Conservation (phyloP, 1,140 invertebrate genomes). For the Rhopalosiphum maidis region DNA sequence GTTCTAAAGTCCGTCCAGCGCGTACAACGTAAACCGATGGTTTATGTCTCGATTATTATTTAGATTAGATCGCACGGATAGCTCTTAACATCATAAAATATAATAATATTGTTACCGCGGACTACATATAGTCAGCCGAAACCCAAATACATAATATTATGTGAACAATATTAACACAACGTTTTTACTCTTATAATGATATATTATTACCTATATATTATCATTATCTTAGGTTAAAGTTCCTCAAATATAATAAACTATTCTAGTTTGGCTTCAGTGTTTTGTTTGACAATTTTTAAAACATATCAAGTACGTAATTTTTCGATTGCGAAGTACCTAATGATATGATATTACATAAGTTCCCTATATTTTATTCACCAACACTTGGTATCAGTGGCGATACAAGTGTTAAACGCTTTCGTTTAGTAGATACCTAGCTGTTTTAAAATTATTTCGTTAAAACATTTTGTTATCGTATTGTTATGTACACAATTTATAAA, state of each 20-base stretch:
- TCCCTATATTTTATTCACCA: not conserved
- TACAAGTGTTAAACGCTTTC: not conserved
- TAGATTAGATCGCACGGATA: not conserved
- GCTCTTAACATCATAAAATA: not conserved
- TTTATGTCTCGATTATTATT: not conserved
- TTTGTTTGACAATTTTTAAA: not conserved
- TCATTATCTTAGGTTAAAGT: not conserved
- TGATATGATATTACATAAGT: not conserved
- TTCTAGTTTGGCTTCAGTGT: not conserved
- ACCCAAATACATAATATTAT: not conserved
- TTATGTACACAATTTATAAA: not conserved
- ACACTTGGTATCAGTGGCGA: not conserved
- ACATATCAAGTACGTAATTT: not conserved
- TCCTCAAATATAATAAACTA: not conserved
- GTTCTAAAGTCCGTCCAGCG: slow-evolving; percentile 38
- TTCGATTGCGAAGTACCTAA: not conserved
- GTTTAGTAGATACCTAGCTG: not conserved
- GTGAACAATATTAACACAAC: not conserved
- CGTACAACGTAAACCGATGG: not conserved
- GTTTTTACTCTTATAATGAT: not conserved
- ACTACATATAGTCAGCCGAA: not conserved
- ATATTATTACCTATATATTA: not conserved
- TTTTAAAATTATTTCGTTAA: not conserved
- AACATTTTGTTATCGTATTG: not conserved
- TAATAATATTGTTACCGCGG: not conserved